Evolutionary conservation across 1,140 invertebrate genomes (phyloP).

Genomic region (Babylonia areolata): DNA sequence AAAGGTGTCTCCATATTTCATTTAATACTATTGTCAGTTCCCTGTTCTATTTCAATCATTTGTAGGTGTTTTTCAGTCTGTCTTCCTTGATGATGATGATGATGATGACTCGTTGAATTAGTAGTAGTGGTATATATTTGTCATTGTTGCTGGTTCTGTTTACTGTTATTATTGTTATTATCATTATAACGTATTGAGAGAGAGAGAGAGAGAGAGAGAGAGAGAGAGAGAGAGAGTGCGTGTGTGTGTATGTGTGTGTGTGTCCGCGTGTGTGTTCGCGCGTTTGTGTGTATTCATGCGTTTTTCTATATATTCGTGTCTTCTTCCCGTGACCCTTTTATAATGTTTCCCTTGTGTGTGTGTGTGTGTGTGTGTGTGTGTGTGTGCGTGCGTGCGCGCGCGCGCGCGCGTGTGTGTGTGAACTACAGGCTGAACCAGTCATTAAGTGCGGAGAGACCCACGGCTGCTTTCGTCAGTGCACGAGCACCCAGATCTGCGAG

Average conservation of each 20-base stretch:
- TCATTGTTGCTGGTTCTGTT: no score
- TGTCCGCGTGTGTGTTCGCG: neutral
- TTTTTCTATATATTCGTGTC: neutral
- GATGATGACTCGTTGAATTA: no score
- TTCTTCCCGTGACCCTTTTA: no score
- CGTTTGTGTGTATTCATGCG: neutral
- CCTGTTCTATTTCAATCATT: no score
- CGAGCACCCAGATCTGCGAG: conserved; percentile 19
- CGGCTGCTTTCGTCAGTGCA: conserved; percentile 43
- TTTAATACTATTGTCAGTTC: no score
- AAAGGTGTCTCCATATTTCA: no score
- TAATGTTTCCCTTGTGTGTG: no score
- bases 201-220: conserved; percentile 2
- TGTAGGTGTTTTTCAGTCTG: neutral
- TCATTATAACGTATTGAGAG: no score
- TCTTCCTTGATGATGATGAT: no score
- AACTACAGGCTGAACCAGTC: neutral
- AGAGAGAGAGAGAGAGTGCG: neutral
- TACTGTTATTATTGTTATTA: no score
- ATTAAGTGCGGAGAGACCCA: conserved; percentile 37
- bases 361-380: neutral
- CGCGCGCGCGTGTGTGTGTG: neutral
- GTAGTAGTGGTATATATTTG: no score
- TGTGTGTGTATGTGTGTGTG: neutral
- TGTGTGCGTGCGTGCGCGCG: neutral